Evolutionary conservation across 2,888 invertebrate species (phyloP).

Genomic region (Polydesmus complanatus): DNA sequence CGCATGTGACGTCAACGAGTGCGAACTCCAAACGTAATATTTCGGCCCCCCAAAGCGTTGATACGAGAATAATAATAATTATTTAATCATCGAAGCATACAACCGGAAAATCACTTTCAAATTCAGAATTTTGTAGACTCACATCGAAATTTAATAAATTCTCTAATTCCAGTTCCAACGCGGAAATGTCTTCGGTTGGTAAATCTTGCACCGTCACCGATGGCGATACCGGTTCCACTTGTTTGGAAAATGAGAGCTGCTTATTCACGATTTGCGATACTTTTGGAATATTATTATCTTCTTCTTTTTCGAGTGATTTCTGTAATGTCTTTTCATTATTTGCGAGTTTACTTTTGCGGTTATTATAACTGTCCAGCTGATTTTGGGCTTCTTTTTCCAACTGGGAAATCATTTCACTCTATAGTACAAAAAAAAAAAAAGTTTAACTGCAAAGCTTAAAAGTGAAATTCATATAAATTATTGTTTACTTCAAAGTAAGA

Average conservation of each 20-base stretch:
- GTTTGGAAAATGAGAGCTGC: too few relatives aligned
- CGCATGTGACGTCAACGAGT: too few relatives aligned
- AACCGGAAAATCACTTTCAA: conserved; percentile 10
- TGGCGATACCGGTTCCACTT: too few relatives aligned
- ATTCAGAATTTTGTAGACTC: not conserved
- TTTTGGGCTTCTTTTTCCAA: not conserved
- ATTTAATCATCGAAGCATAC: not conserved
- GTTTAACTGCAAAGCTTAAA: not conserved
- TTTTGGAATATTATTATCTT: not conserved
- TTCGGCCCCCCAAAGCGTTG: too few relatives aligned
- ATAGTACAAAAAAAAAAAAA: not conserved
- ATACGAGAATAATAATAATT: too few relatives aligned
- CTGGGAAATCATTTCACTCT: not conserved
- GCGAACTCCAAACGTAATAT: too few relatives aligned
- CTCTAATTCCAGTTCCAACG: not conserved
- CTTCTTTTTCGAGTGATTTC: not conserved
- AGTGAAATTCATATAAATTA: not conserved
- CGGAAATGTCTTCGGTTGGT: not conserved
- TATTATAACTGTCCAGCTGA: not conserved
- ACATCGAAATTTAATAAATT: not conserved
- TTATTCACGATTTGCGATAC: not conserved
- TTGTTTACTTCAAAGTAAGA: not conserved
- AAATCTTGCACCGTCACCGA: not conserved
- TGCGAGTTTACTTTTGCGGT: not conserved
- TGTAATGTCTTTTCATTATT: not conserved